These are phyloP conservation scores for Antheraea yamamai DNA, from an alignment of 2,888 invertebrate species.

Conservation along the genomic window DNA sequence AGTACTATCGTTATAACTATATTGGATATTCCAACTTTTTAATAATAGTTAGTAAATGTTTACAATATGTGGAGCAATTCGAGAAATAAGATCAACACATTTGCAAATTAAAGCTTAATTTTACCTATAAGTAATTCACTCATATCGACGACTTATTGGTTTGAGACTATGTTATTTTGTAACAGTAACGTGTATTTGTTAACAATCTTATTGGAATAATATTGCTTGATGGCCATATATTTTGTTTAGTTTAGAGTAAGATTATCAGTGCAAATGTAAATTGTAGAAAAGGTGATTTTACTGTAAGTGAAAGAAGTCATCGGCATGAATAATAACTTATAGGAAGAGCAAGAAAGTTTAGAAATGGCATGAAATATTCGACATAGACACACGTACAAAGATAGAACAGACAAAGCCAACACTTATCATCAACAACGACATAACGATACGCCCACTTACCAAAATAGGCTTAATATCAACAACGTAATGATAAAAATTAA, in stretches of 20 bases:
- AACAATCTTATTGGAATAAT: neutral
- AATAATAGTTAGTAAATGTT: conserved; percentile 25
- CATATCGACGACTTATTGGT: conserved; percentile 34
- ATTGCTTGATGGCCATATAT: neutral
- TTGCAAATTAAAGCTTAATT: conserved; percentile 57
- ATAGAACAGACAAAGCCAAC: conserved; percentile 74
- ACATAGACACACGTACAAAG: conserved; percentile 59
- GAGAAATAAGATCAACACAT: conserved; percentile 59
- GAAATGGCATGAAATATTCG: conserved; percentile 52
- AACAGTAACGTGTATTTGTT: neutral
- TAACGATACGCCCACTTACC: conserved; percentile 69
- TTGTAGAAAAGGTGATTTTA: conserved; percentile 11
- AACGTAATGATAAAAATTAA: conserved; percentile 59
- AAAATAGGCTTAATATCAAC: conserved; percentile 62
- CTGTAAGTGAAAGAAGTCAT: conserved; percentile 29
- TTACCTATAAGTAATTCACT: conserved; percentile 40
- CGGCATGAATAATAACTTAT: conserved; percentile 50
- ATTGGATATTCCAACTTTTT: conserved; percentile 31
- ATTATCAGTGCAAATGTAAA: neutral
- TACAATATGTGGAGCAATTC: conserved; percentile 47
- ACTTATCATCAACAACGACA: conserved; percentile 58
- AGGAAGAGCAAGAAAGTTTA: conserved; percentile 45
- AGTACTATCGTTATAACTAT: conserved; percentile 21
- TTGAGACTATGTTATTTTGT: neutral
- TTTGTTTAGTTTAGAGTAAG: no score